Conservation (phyloP, 2,113 vertebrate species). For the Podarcis muralis region DNA sequence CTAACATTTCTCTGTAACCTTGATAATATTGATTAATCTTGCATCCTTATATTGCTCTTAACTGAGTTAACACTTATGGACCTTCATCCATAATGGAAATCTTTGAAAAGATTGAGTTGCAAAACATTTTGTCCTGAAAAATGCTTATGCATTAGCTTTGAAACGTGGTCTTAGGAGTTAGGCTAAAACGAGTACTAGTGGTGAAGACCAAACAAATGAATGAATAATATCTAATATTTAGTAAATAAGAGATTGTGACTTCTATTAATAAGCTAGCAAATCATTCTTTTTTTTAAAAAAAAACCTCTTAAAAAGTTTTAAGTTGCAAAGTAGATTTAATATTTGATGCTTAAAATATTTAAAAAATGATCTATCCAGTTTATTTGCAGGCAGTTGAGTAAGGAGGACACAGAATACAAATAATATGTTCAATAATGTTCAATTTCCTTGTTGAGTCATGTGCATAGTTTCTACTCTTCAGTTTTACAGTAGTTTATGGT, state of each 20-base stretch:
- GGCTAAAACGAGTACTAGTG: no score
- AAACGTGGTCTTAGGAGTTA: background rate
- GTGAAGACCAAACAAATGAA: background rate
- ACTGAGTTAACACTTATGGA: background rate
- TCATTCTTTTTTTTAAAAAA: background rate
- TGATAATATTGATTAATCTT: background rate
- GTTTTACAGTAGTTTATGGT: background rate
- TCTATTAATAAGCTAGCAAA: background rate
- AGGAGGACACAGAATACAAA: background rate
- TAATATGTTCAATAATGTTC: background rate
- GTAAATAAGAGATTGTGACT: background rate
- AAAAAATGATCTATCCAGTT: background rate
- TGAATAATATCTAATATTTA: background rate
- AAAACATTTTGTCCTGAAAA: background rate
- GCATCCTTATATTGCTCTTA: constrained; percentile 3
- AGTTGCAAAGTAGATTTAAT: background rate
- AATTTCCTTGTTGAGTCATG: background rate
- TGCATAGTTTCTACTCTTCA: background rate
- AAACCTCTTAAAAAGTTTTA: background rate
- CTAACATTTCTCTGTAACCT: constrained; percentile 1
- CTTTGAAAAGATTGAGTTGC: background rate
- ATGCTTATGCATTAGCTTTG: background rate
- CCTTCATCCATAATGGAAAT: background rate
- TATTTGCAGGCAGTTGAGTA: background rate
- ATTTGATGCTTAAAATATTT: background rate